Percentiles rank a stretch among this genome's conserved stretches.
Evolutionary conservation across 2,797 vertebrate species (phyloP).

Genomic region (Pterois miles): DNA sequence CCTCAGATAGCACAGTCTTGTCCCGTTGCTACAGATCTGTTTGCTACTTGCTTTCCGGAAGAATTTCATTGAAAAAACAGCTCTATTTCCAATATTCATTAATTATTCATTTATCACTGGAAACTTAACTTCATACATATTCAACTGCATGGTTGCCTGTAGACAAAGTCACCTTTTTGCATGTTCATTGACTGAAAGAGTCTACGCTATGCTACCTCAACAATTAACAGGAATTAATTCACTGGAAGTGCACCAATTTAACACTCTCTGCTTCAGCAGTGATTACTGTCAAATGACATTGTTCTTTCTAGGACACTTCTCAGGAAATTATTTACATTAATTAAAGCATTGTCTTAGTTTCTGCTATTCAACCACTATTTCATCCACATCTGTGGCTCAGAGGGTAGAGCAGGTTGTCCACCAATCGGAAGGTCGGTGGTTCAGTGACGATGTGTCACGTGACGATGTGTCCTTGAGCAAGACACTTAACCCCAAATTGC

Average conservation of each 20-base stretch:
- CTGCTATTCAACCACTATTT: not conserved
- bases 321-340: conserved; percentile 14
- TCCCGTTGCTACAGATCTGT: not conserved
- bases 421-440: no score
- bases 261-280: conserved; percentile 3
- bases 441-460: no score
- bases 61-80: not conserved
- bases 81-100: not conserved
- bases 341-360: not conserved
- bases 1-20: no score
- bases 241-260: conserved; percentile 10
- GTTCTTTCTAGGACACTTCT: not conserved
- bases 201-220: not conserved
- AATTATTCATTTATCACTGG: not conserved
- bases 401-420: no score
- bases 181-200: not conserved
- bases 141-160: not conserved
- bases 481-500: no score
- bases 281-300: conserved; percentile 13
- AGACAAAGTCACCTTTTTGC: not conserved
- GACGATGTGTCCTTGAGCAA: no score
- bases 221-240: conserved; percentile 14
- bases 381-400: not conserved
- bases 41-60: not conserved
- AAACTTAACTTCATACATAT: not conserved